Evolutionary conservation across 2,888 invertebrate species (phyloP).

Genomic region (Drosophila merina): DNA sequence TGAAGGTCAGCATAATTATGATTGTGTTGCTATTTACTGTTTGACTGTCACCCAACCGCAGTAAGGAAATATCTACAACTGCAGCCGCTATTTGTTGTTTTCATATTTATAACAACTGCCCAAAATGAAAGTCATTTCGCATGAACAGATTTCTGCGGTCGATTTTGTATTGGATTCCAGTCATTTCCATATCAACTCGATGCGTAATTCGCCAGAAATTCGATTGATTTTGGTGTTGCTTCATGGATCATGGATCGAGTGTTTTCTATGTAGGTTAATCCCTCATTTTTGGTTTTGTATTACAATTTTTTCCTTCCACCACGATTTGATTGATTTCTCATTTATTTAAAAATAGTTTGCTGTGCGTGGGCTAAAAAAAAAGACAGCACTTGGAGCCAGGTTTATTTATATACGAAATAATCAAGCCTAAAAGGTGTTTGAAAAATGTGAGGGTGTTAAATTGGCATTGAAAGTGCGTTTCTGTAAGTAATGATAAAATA

Average conservation of each 20-base stretch:
- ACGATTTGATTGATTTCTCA: conserved; percentile 45
- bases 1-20: conserved; percentile 55
- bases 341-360: conserved; percentile 61
- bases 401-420: conserved; percentile 34
- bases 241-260: conserved; percentile 19
- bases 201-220: conserved; percentile 55
- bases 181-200: conserved; percentile 47
- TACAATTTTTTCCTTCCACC: conserved; percentile 53
- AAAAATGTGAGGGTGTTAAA: conserved; percentile 51
- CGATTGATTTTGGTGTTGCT: conserved; percentile 1
- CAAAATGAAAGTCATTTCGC: conserved; percentile 60
- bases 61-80: conserved; percentile 29
- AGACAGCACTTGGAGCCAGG: conserved; percentile 14
- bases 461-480: conserved; percentile 62
- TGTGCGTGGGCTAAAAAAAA: conserved; percentile 45
- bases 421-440: conserved; percentile 27
- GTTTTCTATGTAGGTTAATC: conserved; percentile 69
- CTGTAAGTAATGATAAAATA: conserved; percentile 4
- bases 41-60: conserved; percentile 32
- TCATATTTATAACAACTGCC: conserved; percentile 30
- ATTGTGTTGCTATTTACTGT: conserved; percentile 25
- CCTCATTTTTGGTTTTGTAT: conserved; percentile 57
- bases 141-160: conserved; percentile 36
- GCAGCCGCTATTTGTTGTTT: conserved; percentile 11
- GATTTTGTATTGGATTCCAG: conserved; percentile 35